Evolutionary conservation across 2,888 invertebrate genomes (phyloP), one percentile per base, ranked within the genome.

Genomic region (Eulithis testata): DNA sequence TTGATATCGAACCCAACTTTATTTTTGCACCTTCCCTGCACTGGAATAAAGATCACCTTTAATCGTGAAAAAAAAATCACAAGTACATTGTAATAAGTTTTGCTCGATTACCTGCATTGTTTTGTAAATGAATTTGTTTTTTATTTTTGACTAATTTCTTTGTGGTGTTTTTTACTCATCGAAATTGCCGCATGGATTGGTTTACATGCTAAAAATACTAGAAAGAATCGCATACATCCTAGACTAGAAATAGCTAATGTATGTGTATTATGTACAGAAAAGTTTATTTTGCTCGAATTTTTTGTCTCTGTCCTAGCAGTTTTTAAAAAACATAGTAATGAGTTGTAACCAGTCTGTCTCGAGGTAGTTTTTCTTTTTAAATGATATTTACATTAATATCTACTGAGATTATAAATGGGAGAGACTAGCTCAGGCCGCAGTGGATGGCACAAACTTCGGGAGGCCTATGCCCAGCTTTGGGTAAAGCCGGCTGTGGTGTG

Each of bases 131-230:
- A 54, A 49, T 64, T 36, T 70, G 62, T 72, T 56, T 65, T 66
- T 64, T 65, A 61, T 71, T 70, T 73, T 72, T 62, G 69, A 80
- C 81, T 81, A 81, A 81, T 81, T 75, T 69, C 73, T 80, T 80
- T 79, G 74, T 74, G 65, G 60, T 60, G 51, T 40, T 40, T 31
- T 54, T 11, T 60, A 63, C 60, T 67, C 60, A 66, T 60, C 44
- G 11, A 40, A 45, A 55, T 54, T 44, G 31, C 21, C 27, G 43
- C 11, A 44, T 51, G n/a, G 51, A 51, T 31, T 51, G 7, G 36
- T 52, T 52, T 52, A 11, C 3, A 37, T 11, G 0, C 31, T 59
- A 21, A 5, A 43, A 36, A 47, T 51, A 14, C 11, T 59, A 52
- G 43, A 51, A 11, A 8, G 3, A 44, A 40, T 12, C 43, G 11